Evolutionary conservation across 2,888 invertebrate species (phyloP).

Genomic region (Cataglyphis rosenhaueri): DNA sequence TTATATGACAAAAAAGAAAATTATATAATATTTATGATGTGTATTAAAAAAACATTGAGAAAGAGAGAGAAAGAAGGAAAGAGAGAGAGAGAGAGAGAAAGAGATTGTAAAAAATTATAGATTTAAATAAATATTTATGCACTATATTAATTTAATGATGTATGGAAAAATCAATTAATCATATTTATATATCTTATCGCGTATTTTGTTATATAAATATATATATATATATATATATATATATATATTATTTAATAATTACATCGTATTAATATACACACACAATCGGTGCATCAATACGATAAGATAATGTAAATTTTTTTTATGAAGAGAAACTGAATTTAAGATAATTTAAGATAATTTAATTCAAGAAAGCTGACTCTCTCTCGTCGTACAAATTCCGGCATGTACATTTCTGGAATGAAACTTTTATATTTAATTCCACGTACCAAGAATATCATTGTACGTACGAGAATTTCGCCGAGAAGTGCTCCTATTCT

Average conservation of each 20-base stretch:
- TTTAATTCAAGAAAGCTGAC: background rate
- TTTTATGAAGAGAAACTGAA: background rate
- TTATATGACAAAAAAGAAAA: background rate
- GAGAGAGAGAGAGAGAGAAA: too few relatives aligned
- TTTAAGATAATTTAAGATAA: too few relatives aligned
- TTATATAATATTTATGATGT: background rate
- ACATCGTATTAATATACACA: background rate
- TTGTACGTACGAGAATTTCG: background rate
- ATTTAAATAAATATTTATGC: background rate
- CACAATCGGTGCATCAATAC: background rate
- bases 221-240: background rate
- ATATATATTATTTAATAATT: background rate
- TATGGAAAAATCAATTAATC: background rate
- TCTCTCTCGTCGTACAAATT: background rate
- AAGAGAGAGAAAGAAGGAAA: too few relatives aligned
- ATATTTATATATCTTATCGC: background rate
- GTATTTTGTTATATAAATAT: background rate
- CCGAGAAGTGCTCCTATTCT: background rate
- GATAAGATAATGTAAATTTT: background rate
- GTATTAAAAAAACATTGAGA: background rate
- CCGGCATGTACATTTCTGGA: background rate
- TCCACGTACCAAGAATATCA: slow-evolving; percentile 1
- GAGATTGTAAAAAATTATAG: too few relatives aligned
- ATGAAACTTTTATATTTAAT: slow-evolving; percentile 26
- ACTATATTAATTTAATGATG: background rate